Evolutionary conservation across 2,797 vertebrate genomes (phyloP).

Genomic region (Acanthis flammea): DNA sequence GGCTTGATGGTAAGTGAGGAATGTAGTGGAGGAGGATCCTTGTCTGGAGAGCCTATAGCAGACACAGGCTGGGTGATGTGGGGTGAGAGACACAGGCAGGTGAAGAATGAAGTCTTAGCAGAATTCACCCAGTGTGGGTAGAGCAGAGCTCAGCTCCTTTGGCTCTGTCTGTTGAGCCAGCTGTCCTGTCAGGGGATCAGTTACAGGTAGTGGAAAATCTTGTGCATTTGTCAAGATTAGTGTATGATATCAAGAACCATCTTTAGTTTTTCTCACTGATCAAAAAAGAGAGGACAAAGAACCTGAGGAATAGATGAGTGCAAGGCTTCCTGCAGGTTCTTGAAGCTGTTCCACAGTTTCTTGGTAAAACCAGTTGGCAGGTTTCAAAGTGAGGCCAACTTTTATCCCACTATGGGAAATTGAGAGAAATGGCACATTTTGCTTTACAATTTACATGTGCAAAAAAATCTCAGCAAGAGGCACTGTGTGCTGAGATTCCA

Average conservation of each 20-base stretch:
- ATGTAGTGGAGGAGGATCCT: not conserved
- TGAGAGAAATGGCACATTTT: not conserved
- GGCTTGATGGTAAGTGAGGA: not conserved
- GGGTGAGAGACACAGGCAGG: not conserved
- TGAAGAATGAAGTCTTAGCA: not conserved
- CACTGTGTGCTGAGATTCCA: not conserved
- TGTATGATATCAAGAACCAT: not conserved
- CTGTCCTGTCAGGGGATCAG: not conserved
- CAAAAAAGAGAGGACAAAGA: not conserved
- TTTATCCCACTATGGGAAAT: not conserved
- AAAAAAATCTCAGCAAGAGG: not conserved
- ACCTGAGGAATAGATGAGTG: not conserved
- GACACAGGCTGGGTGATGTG: not conserved
- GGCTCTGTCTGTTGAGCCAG: not conserved
- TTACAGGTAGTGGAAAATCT: not conserved
- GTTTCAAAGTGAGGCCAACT: not conserved
- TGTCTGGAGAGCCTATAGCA: not conserved
- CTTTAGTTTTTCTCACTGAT: not conserved
- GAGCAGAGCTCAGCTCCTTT: not conserved
- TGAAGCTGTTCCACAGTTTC: not conserved
- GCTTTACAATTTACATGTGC: not conserved
- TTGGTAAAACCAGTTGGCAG: not conserved
- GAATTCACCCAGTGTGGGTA: not conserved
- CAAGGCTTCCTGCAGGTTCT: not conserved
- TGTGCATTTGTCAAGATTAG: not conserved